Evolutionary conservation across 1,140 invertebrate genomes (phyloP), one percentile per base, ranked within the genome.

Genomic region (Mizuhopecten yessoensis): DNA sequence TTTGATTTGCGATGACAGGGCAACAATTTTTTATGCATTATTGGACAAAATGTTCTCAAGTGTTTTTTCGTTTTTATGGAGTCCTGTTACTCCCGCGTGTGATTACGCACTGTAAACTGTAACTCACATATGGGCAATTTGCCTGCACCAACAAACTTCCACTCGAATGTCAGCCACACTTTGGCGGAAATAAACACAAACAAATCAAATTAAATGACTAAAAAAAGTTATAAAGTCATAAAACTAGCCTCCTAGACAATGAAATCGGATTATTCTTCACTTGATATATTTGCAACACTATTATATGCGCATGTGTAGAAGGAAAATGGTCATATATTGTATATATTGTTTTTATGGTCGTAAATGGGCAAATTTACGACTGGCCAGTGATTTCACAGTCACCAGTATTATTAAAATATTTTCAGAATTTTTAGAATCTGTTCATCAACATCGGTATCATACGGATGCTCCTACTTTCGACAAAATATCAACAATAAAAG

Each of bases 191-290:
- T 75, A 75, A 75, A 75, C 23, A 75, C 57, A 75, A 29, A 29
- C 57, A 75, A 75, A 75, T 75, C 23, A 75, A 75, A 75, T 75
- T 9, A 75, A 75, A 75, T 75, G 57, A 13, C 1, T 29, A n/a
- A 75, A 75, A 75, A 39, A 75, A 75, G 29, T 75, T 29, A 75
- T 75, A 29, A 17, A 29, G 57, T 75, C n/a, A 29, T 75, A 75
- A 75, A 75, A 75, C 29, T n/a, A 29, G 57, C 57, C 29, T 75
- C 57, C 57, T 75, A 75, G 57, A 75, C 57, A 75, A n/a, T 75
- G 57, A 29, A 75, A 75, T 75, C 57, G 1, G 29, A 75, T 75
- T 75, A 75, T 29, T 0, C 57, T 17, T 75, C 3, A 75, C 17
- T 75, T n/a, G 9, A 17, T 75, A 29, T 75, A 75, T 75, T 29